Evolutionary conservation across 2,113 vertebrate species (phyloP), one percentile per base, ranked within the genome.

Genomic region (Elaphurus davidianus): DNA sequence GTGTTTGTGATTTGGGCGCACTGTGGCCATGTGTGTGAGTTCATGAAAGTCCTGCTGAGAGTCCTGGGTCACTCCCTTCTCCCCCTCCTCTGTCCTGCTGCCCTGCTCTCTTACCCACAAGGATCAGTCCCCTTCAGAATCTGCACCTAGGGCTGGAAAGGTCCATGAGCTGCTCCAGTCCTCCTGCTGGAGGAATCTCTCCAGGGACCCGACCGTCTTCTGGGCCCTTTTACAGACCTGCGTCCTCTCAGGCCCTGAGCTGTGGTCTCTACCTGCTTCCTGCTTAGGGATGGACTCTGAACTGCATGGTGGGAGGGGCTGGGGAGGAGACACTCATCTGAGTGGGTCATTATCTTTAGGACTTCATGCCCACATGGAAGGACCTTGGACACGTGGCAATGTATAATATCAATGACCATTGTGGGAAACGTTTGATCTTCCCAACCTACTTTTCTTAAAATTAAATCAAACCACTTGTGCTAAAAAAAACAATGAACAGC

Each of bases 91-190:
- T 7, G 15, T 27, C 54, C 36, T 54, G 36, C 15, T 7, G 33
- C 14, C 47, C 45, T 40, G 2, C 19, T 25, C 36, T 87, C 97
- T 97, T 88, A 91, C 91, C 83, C 47, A 88, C 40, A 9, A 96
- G 92, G 57, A 91, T 8, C 47, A 83, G 57, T 11, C 54, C 16
- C 47, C 9, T 78, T 76, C 94, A 79, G 50, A 7, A 33, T 9
- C 55, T 30, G 55, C 16, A 1, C 6, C 33, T 6, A 12, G 47
- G 33, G 16, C 54, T 52, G 88, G 83, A 43, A 59, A 6, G 5
- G 3, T 60, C 76, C 88, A 79, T 89, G 89, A 55, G 50, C 16
- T 45, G 23, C 6, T 1, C 5, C 7, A 11, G 14, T 16, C 33
- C 76, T 62, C 47, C 54, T 17, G 7, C 6, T 50, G 16, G 12